These are phyloP conservation scores for Columba livia DNA, from an alignment of 2,113 vertebrate genomes.

Conservation along the genomic window DNA sequence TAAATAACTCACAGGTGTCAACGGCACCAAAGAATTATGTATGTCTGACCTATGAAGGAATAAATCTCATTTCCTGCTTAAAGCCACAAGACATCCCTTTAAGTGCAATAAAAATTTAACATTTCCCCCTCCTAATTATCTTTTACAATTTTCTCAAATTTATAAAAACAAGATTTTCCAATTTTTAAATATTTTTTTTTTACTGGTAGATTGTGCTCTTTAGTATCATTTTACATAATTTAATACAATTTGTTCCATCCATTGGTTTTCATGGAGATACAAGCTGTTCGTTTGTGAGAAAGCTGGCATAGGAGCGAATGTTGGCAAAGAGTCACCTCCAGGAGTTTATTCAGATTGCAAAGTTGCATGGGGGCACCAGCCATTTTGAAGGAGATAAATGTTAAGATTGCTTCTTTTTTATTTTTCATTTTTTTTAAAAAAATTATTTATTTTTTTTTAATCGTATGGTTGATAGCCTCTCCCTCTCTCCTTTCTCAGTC, in stretches of 20 bases:
- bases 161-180: conserved; percentile 74
- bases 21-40: conserved; percentile 66
- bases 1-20: conserved; percentile 78
- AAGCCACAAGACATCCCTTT: conserved; percentile 26
- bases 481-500: background rate
- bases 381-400: conserved; percentile 55
- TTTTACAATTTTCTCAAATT: conserved; percentile 66
- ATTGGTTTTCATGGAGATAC: conserved; percentile 88
- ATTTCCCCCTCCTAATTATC: conserved; percentile 36
- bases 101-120: conserved; percentile 56
- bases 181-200: conserved; percentile 66
- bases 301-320: conserved; percentile 73
- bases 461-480: fast-evolving
- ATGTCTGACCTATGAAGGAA: conserved; percentile 67
- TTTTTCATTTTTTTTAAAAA: background rate
- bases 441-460: background rate
- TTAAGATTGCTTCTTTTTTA: background rate
- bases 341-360: conserved; percentile 70
- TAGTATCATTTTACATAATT: conserved; percentile 88
- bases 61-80: conserved; percentile 58
- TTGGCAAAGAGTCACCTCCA: conserved; percentile 76
- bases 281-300: conserved; percentile 86
- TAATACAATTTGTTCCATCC: conserved; percentile 90
- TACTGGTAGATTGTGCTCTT: conserved; percentile 80
- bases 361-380: conserved; percentile 71